These are phyloP conservation scores for Clostera curtula DNA, from an alignment of 2,888 invertebrate genomes.

Conservation along the genomic window DNA sequence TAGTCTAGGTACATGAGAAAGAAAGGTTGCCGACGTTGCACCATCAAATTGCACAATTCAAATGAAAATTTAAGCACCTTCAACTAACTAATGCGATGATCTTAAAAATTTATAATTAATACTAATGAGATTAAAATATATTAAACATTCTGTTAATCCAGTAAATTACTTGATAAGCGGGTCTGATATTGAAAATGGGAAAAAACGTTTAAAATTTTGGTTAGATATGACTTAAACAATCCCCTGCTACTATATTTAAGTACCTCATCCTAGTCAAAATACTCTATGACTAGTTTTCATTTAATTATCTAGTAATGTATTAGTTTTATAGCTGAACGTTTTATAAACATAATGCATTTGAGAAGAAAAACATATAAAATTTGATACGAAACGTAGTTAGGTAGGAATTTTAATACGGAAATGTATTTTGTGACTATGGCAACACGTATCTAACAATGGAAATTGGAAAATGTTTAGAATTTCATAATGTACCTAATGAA, in stretches of 20 bases:
- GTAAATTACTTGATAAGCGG: neutral
- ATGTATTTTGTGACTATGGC: conserved; percentile 57
- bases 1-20: conserved; percentile 52
- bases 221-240: no score
- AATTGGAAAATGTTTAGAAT: conserved; percentile 43
- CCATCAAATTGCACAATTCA: conserved; percentile 54
- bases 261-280: no score
- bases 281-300: conserved; percentile 35
- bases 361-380: conserved; percentile 49
- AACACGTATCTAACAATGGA: conserved; percentile 35
- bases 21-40: conserved; percentile 50
- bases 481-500: no score
- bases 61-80: conserved; percentile 27
- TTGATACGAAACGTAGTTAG: conserved; percentile 71
- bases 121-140: neutral
- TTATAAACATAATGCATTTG: conserved; percentile 33
- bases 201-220: no score
- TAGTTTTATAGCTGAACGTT: conserved; percentile 41
- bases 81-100: conserved; percentile 17
- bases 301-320: conserved; percentile 27
- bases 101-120: conserved; percentile 8
- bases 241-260: no score
- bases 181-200: no score
- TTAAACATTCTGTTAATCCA: neutral
- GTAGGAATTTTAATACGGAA: conserved; percentile 71